Evolutionary conservation across 2,888 invertebrate genomes (phyloP).

Genomic region (Stenurella melanura): DNA sequence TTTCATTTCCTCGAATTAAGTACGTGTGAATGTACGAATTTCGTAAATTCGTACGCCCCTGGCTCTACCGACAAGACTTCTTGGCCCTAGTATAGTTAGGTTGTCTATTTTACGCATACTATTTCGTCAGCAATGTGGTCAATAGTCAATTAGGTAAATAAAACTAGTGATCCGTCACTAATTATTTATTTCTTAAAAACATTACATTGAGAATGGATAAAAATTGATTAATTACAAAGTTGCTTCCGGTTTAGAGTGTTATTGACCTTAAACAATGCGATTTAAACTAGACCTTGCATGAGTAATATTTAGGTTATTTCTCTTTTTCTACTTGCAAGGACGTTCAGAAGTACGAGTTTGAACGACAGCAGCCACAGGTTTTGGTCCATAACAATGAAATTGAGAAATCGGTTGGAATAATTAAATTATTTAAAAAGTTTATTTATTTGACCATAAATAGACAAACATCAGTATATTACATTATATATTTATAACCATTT

Average conservation of each 20-base stretch:
- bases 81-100: no score
- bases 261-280: conserved; percentile 43
- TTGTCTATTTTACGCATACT: not conserved
- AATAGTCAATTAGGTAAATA: not conserved
- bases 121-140: not conserved
- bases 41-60: no score
- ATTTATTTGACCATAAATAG: conserved; percentile 12
- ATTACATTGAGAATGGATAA: not conserved
- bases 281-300: conserved; percentile 44
- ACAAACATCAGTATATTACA: not conserved
- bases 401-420: not conserved
- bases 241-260: conserved; percentile 30
- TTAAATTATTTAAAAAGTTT: conserved; percentile 11
- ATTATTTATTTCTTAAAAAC: not conserved
- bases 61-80: no score
- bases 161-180: not conserved
- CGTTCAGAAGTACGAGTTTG: not conserved
- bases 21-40: no score
- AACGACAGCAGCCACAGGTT: not conserved
- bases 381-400: conserved; percentile 12
- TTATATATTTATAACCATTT: conserved; percentile 11
- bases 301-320: conserved; percentile 30
- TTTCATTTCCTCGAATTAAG: no score
- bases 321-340: conserved; percentile 25
- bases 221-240: conserved; percentile 16